Base-by-base conservation (phyloP, 2,888 invertebrate genomes). In the Thyatira batis region DNA sequence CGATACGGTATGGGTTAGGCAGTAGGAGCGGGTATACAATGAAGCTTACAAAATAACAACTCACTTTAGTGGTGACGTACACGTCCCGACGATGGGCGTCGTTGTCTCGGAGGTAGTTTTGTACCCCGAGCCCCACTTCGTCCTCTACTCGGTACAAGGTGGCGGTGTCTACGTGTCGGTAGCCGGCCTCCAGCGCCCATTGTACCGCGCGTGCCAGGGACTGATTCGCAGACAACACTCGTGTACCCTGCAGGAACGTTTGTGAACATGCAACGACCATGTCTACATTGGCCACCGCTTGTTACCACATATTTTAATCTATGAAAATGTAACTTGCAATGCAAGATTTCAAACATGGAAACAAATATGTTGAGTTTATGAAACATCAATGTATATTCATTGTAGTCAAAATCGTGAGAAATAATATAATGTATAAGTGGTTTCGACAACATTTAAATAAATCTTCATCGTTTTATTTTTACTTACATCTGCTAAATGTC, bases 81-180 rank as follows among this genome's bases (percentile, higher is more conserved):
- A 97, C 82, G 46, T 97, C 95, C 55, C 94, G 93, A 61, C 97
- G 93, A 63, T 92, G 93, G 3, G 94, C 74, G 76, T 93, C 93
- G 58, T 94, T 95, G 20, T 93, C 87, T 59, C 93, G 89, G 25
- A 97, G 68, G 93, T 95, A 95, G 67, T 93, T 92, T 57, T 93
- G 93, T 0, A 97, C 82, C 8, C 95, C 95, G 52, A 93, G 93
- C 2, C 97, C 97, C 67, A 97, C 95, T 50, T 93, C 93, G 54
- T 93, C 92, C 82, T 97, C 97, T 58, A 96, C 96, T 46, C 93
- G 87, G 76, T 97, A 97, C 50, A 94, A 93, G n/a, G 94, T 83
- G 0, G 97, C 97, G 0, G 96, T 95, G 84, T 97, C 97, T 60
- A 97, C 94, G 74, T 96, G 96, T 33, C 95, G 93, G 81, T 97